These are phyloP conservation scores for Glaucidium brasilianum DNA, from an alignment of 2,113 vertebrate species.

Conservation along the genomic window DNA sequence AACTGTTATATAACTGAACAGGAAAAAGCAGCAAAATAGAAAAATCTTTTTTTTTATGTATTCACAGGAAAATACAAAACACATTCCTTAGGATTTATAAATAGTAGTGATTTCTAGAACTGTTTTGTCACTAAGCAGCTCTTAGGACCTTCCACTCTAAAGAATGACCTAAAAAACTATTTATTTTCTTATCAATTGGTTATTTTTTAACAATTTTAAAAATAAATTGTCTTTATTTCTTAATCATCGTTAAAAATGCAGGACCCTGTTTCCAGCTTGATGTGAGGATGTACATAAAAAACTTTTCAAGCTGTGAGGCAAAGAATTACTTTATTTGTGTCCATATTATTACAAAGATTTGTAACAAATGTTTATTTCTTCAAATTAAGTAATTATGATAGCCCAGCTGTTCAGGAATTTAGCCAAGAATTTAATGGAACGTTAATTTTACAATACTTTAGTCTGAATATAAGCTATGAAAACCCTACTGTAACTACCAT, in stretches of 20 bases:
- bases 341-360: background rate
- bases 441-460: background rate
- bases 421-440: background rate
- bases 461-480: background rate
- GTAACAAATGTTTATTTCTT: background rate
- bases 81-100: background rate
- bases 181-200: background rate
- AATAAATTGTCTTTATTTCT: background rate
- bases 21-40: background rate
- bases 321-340: background rate
- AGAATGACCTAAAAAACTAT: background rate
- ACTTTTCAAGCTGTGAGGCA: background rate
- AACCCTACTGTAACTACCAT: background rate
- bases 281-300: background rate
- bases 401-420: background rate
- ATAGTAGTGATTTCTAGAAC: background rate
- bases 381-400: background rate
- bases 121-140: background rate
- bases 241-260: background rate
- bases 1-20: background rate
- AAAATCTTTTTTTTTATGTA: accelerated
- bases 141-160: background rate
- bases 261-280: background rate
- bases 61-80: background rate
- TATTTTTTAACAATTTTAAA: background rate